These are phyloP conservation scores for Napeogenes inachia DNA, from an alignment of 2,888 invertebrate genomes.

Conservation along the genomic window DNA sequence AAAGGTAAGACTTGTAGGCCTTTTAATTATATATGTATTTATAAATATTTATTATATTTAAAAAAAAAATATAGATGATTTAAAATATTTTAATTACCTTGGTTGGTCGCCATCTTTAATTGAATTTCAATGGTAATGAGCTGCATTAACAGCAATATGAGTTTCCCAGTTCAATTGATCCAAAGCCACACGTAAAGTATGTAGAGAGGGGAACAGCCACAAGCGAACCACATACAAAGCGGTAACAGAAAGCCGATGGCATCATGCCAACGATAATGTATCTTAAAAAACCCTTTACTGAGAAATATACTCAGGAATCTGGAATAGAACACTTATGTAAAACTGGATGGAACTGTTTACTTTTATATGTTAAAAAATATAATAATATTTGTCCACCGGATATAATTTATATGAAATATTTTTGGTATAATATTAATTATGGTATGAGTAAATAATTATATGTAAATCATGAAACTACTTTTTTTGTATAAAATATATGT, in stretches of 20 bases:
- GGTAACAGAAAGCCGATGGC: constrained; percentile 58
- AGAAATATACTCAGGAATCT: constrained; percentile 48
- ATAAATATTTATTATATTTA: too few relatives aligned
- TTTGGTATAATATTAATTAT: too few relatives aligned
- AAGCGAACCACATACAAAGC: constrained; percentile 54
- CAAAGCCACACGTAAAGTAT: constrained; percentile 75
- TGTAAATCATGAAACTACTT: too few relatives aligned
- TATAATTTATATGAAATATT: too few relatives aligned
- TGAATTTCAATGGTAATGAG: constrained; percentile 87
- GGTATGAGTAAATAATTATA: too few relatives aligned
- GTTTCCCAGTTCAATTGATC: constrained; percentile 75
- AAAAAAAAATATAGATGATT: constrained; percentile 40
- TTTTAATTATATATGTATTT: too few relatives aligned
- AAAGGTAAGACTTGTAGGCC: too few relatives aligned
- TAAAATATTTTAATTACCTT: constrained; percentile 33
- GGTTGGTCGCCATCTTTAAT: constrained; percentile 86
- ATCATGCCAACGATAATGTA: constrained; percentile 58
- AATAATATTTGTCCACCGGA: too few relatives aligned
- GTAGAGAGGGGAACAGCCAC: constrained; percentile 44
- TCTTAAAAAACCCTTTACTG: constrained; percentile 45
- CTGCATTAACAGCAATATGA: constrained; percentile 83
- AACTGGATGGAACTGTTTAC: not conserved
- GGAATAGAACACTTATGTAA: constrained; percentile 28
- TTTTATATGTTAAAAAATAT: not conserved
- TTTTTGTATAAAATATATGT: too few relatives aligned